A percentile compares a stretch with the other conserved stretches of the same genome.
Evolutionary conservation across 2,888 invertebrate species (phyloP).

Genomic region (Orchesellides sinensis): DNA sequence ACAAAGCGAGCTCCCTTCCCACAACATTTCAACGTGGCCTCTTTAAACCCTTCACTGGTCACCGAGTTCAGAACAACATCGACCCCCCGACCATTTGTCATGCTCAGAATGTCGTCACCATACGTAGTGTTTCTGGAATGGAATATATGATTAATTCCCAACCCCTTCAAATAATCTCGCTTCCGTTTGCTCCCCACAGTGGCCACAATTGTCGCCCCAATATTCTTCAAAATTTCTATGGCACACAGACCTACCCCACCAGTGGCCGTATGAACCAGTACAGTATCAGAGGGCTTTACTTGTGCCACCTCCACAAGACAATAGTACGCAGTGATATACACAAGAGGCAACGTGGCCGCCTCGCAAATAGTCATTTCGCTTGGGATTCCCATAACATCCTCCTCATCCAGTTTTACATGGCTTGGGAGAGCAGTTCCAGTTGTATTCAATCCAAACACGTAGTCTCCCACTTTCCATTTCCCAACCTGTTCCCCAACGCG

Average conservation of each 20-base stretch:
- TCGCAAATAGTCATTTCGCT: constrained; percentile 29
- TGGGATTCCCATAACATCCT: constrained; percentile 21
- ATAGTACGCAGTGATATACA: constrained; percentile 39
- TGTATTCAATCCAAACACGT: constrained; percentile 20
- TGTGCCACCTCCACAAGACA: constrained; percentile 48
- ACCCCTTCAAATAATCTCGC: constrained; percentile 22
- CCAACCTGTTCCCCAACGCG: constrained; percentile 10
- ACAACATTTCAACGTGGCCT: background rate
- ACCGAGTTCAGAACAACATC: constrained; percentile 56
- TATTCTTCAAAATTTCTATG: constrained; percentile 36
- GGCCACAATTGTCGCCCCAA: constrained; percentile 38
- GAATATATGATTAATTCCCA: constrained; percentile 55
- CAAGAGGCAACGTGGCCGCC: constrained; percentile 55
- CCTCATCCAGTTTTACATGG: constrained; percentile 14
- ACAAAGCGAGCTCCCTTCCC: constrained; percentile 1
- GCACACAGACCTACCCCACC: constrained; percentile 62
- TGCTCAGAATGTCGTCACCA: constrained; percentile 21
- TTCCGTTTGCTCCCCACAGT: constrained; percentile 59
- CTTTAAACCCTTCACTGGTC: constrained; percentile 54
- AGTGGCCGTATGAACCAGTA: constrained; percentile 54
- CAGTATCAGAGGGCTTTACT: constrained; percentile 26
- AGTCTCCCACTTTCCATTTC: constrained; percentile 35
- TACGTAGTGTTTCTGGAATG: constrained; percentile 53
- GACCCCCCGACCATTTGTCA: constrained; percentile 42
- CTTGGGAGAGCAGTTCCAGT: constrained; percentile 15